Conservation (phyloP, 2,113 vertebrate genomes). For the Zosterops borbonicus region DNA sequence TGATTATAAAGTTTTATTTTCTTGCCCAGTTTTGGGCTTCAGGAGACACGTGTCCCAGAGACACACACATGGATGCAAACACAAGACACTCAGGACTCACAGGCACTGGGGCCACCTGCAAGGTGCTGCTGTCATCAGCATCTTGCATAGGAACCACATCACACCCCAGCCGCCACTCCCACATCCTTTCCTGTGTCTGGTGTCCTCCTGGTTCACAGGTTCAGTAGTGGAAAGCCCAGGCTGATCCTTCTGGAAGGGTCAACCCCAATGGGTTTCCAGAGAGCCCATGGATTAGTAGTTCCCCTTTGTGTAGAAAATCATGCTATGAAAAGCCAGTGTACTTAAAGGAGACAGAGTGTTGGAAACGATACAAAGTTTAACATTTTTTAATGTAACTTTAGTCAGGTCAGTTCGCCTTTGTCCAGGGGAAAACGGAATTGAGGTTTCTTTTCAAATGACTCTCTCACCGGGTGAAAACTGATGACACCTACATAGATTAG, state of each 20-base stretch:
- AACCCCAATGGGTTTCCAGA: background rate
- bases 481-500: background rate
- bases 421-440: background rate
- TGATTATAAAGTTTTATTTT: background rate
- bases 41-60: background rate
- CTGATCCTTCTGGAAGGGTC: background rate
- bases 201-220: fast-evolving
- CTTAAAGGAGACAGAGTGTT: background rate
- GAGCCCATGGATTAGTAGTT: background rate
- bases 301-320: background rate
- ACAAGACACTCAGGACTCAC: background rate
- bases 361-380: background rate
- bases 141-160: background rate
- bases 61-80: background rate
- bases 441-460: background rate
- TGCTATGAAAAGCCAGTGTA: background rate
- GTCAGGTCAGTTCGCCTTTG: background rate
- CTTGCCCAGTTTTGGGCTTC: background rate
- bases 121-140: background rate
- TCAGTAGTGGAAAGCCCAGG: background rate
- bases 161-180: background rate
- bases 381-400: background rate
- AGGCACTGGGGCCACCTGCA: background rate
- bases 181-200: fast-evolving
- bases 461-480: fast-evolving